Conservation (phyloP, 2,113 vertebrate genomes). For the Zosterops lateralis region DNA sequence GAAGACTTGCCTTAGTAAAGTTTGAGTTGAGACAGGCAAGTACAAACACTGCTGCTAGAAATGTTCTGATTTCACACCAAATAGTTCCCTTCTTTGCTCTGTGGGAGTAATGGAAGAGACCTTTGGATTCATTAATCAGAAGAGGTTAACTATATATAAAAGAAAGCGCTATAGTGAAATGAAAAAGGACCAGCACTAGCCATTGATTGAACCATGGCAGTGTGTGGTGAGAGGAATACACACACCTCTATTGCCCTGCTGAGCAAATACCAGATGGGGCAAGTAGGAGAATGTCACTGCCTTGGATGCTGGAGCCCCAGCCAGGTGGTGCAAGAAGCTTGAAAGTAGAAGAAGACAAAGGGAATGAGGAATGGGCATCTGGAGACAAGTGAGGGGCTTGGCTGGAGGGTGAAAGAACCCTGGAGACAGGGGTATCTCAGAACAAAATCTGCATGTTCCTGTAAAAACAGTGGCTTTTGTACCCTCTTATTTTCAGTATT, state of each 20-base stretch:
- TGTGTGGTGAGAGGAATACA: not conserved
- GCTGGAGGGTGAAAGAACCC: not conserved
- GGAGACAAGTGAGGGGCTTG: not conserved
- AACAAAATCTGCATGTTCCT: not conserved
- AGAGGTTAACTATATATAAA: not conserved
- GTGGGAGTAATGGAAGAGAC: not conserved
- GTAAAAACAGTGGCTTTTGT: not conserved
- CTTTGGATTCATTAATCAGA: not conserved
- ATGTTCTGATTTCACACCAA: not conserved
- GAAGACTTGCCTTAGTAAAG: rapidly evolving
- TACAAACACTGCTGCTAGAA: not conserved
- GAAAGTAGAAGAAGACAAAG: not conserved
- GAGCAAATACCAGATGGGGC: not conserved
- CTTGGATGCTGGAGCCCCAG: not conserved
- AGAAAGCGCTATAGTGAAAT: not conserved
- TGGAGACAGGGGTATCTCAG: not conserved
- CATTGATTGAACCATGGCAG: not conserved
- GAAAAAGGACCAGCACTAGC: not conserved
- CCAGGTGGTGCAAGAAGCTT: not conserved
- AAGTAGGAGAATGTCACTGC: not conserved
- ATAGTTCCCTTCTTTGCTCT: not conserved
- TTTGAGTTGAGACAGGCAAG: not conserved
- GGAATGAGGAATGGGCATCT: not conserved
- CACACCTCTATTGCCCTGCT: not conserved
- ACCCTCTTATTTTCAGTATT: not conserved